Base-by-base conservation (phyloP, 2,888 invertebrate genomes). In the Fabriciana adippe region DNA sequence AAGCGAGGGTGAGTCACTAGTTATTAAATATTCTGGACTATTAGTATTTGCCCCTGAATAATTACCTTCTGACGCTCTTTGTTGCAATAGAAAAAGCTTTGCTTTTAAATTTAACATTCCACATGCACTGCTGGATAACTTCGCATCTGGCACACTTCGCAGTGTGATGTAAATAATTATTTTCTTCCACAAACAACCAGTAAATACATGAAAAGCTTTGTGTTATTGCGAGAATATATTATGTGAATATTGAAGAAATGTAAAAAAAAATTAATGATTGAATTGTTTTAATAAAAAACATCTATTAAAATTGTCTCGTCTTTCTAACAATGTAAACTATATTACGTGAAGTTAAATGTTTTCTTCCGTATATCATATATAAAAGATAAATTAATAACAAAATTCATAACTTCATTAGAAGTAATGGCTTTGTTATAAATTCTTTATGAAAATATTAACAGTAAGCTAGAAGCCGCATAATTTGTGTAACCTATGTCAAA, bases 401-500 rank as follows among this genome's bases (percentile, higher is more conserved):
- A 35, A 35, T 8, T 35, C 8, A 35, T 8, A 41, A 41, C 35
- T 21, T 5, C 6, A 53, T 13, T 21, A 21, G 6, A 53, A 53
- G 11, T 51, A 16, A 18, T 35, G 8, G 35, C 18, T 14, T 5
- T 6, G 45, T 47, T 26, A 59, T 26, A 26, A 59, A 59, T 48
- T 47, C n/a, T 47, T 59, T 13, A n/a, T n/a, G 47, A n/a, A 47
- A 47, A 26, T 47, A 13, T 48, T 21, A n/a, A n/a, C 2, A 59
- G 48, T 59, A 55, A 11, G 16, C 16, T 41, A n/a, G 16, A 55
- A 55, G 35, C 41, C 55, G 47, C n/a, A 59, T 26, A 59, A 48
- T 59, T 59, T 51, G 51, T 53, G 16, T 21, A 51, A 18, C 51
- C 18, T 50, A 35, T 35, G 50, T 50, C 51, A 53, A 61, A 61